Evolutionary conservation across 2,888 invertebrate genomes (phyloP), one percentile per base, ranked within the genome.

Genomic region (Strigamia crassipes): DNA sequence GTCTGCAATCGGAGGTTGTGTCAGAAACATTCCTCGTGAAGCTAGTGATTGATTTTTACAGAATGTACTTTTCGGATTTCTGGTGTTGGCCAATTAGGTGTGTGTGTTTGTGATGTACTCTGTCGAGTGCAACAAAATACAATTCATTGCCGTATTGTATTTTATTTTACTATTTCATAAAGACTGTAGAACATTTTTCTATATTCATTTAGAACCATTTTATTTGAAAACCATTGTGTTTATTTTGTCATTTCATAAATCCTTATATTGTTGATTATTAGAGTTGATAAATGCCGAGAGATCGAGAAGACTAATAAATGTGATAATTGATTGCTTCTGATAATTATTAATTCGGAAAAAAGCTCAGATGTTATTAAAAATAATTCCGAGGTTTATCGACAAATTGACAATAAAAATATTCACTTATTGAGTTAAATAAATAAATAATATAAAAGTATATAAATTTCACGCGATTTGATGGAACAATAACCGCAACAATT

Each of bases 61-160:
- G n/a, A 66, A 23, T 66, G 66, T 23, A 73, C 73, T 12, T 27
- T 73, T 12, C 31, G 73, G 73, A 73, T 31, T 73, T 73, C 12
- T n/a, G 31, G 73, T 73, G 73, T 73, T 27, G 73, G 73, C 73
- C 73, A 73, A 31, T 73, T 73, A 31, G 23, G 73, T 73, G 23
- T 73, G 73, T 27, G 73, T 73, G 73, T 73, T 73, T 73, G 73
- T 73, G 73, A 31, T 31, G 73, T 73, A 73, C 73, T 73, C 73
- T 73, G 56, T 73, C 73, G 73, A 73, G 73, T 73, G 73, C 73
- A 73, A 73, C 73, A 73, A 73, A 73, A 31, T 73, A 27, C 73
- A 73, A 15, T 73, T 73, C 73, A 31, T 73, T 73, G 73, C 73
- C 73, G 27, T 56, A 56, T 56, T 56, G 12, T 73, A 73, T 73